A percentile compares a stretch with the other conserved stretches of the same genome.
These are phyloP conservation scores for Blennius ocellaris DNA, from an alignment of 2,113 vertebrate species.

Conservation along the genomic window DNA sequence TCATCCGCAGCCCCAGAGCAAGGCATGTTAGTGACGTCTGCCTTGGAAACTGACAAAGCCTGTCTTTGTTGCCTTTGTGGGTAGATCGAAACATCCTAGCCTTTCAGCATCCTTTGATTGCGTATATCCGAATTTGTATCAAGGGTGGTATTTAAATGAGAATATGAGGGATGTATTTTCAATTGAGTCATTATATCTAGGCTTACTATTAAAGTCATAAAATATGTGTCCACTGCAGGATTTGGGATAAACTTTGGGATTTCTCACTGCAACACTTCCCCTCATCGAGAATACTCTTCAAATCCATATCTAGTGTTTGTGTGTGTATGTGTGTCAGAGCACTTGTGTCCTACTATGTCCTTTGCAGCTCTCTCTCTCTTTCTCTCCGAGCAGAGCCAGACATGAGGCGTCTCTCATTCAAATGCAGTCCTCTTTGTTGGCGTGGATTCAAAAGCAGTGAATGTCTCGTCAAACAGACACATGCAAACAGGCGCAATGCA, in stretches of 20 bases:
- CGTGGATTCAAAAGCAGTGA: conserved; percentile 58
- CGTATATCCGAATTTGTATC: conserved; percentile 39
- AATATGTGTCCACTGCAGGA: conserved; percentile 13
- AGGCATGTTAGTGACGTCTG: conserved; percentile 72
- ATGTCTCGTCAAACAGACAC: conserved; percentile 59
- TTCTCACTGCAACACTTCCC: conserved; percentile 6
- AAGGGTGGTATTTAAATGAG: conserved; percentile 42
- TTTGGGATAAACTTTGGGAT: conserved; percentile 20
- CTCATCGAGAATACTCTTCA: conserved; percentile 10
- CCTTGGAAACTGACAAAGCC: conserved; percentile 72
- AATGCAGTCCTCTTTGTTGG: conserved; percentile 61
- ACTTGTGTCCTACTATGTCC: conserved; percentile 4
- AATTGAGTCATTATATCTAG: conserved; percentile 33
- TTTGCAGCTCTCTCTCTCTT: conserved; percentile 30
- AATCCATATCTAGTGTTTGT: conserved; percentile 7
- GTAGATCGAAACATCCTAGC: conserved; percentile 59
- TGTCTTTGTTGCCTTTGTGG: conserved; percentile 73
- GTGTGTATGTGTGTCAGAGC: neutral
- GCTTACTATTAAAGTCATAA: conserved; percentile 21
- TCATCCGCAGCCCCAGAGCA: conserved; percentile 45
- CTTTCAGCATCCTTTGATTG: conserved; percentile 47
- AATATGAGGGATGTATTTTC: conserved; percentile 53
- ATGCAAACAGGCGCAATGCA: conserved; percentile 50
- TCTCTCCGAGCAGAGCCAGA: conserved; percentile 48
- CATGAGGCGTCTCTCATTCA: conserved; percentile 66